Conservation (phyloP, 2,888 invertebrate genomes). For the Limnephilus marmoratus region DNA sequence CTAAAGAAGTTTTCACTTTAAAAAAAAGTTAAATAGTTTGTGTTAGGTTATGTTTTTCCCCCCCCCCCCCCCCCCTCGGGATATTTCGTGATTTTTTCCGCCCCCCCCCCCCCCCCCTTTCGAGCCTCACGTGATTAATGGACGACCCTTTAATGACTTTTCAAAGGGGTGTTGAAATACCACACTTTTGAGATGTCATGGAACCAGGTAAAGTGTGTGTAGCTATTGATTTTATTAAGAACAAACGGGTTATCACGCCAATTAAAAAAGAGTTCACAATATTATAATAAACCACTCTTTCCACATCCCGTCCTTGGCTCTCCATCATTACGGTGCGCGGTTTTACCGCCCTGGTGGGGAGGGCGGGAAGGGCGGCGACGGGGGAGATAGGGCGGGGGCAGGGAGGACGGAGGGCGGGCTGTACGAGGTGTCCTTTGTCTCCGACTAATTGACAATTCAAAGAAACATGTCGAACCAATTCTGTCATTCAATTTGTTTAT, state of each 20-base stretch:
- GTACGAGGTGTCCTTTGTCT: conserved; percentile 73
- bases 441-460: conserved; percentile 67
- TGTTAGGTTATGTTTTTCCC: too few relatives aligned
- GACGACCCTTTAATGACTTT: too few relatives aligned
- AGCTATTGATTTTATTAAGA: not conserved
- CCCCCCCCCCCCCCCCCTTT: too few relatives aligned
- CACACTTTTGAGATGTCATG: too few relatives aligned
- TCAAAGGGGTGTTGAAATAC: too few relatives aligned
- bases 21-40: too few relatives aligned
- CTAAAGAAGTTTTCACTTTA: too few relatives aligned
- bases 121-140: too few relatives aligned
- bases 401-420: conserved; percentile 66
- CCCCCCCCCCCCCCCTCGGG: too few relatives aligned
- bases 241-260: not conserved
- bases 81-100: too few relatives aligned
- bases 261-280: not conserved
- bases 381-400: conserved; percentile 50
- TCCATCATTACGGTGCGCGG: conserved; percentile 68
- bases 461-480: conserved; percentile 67
- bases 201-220: too few relatives aligned
- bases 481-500: conserved; percentile 66
- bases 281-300: not conserved
- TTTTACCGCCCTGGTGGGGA: conserved; percentile 38
- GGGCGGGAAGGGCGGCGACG: conserved; percentile 44
- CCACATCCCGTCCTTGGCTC: conserved; percentile 70